These are phyloP conservation scores for Bubo bubo DNA, from an alignment of 2,113 vertebrate genomes.

Conservation along the genomic window DNA sequence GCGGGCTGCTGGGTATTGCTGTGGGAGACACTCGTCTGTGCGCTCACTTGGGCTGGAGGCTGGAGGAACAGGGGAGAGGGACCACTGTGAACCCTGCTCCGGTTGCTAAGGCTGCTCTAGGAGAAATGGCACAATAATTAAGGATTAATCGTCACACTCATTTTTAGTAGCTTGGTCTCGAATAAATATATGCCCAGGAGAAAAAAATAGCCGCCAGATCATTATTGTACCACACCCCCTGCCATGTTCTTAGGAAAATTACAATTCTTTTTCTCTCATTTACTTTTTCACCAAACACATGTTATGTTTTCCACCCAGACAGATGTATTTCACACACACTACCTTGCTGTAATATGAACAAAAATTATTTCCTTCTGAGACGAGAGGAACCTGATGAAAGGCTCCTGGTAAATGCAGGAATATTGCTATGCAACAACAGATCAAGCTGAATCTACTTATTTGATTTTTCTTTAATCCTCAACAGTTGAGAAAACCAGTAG, in stretches of 20 bases:
- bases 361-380: slow-evolving; percentile 50
- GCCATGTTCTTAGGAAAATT: slow-evolving; percentile 29
- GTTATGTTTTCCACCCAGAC: neutral
- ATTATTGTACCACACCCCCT: neutral
- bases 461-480: neutral
- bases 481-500: neutral
- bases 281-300: neutral
- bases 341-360: slow-evolving; percentile 3
- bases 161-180: slow-evolving; percentile 30
- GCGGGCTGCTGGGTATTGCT: neutral
- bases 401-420: slow-evolving; percentile 4
- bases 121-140: slow-evolving; percentile 26
- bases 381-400: slow-evolving; percentile 46
- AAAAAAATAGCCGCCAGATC: slow-evolving; percentile 20
- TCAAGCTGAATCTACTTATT: neutral
- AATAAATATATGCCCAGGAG: slow-evolving; percentile 38
- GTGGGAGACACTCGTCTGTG: neutral
- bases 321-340: slow-evolving; percentile 15
- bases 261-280: neutral
- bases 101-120: slow-evolving; percentile 31
- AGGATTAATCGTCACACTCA: neutral
- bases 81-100: neutral
- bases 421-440: slow-evolving; percentile 54
- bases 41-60: neutral
- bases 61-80: neutral